Evolutionary conservation across 2,797 vertebrate species (phyloP).

Genomic region (Xiphophorus birchmanni): DNA sequence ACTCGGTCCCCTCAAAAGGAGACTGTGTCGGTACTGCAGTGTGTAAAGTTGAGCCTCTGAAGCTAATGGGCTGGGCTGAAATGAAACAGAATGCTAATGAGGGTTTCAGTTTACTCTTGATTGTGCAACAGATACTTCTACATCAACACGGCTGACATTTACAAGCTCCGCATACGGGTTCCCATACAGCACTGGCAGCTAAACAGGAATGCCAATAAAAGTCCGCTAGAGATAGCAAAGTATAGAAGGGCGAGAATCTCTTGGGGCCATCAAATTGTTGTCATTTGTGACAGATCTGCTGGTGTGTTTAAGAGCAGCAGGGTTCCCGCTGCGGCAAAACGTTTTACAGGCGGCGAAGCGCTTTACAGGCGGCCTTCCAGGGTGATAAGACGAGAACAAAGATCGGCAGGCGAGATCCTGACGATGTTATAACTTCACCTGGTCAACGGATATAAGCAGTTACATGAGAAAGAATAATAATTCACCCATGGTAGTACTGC

Average conservation of each 20-base stretch:
- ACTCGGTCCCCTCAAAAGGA: not conserved
- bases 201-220: slow-evolving; percentile 60
- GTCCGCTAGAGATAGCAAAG: slow-evolving; percentile 40
- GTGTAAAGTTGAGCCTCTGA: slow-evolving; percentile 19
- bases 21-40: not conserved
- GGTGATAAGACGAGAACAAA: slow-evolving; percentile 11
- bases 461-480: too few species aligned
- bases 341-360: not conserved
- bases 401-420: not conserved
- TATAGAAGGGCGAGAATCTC: slow-evolving; percentile 17
- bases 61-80: slow-evolving; percentile 19
- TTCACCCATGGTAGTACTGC: too few species aligned
- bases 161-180: slow-evolving; percentile 10
- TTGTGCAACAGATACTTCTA: slow-evolving; percentile 42
- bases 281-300: slow-evolving; percentile 45
- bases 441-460: not conserved
- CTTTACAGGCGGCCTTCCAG: slow-evolving; percentile 20
- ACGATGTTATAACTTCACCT: not conserved
- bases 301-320: slow-evolving; percentile 17
- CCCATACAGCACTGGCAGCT: slow-evolving; percentile 24
- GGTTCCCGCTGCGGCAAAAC: slow-evolving; percentile 18
- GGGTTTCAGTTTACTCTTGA: slow-evolving; percentile 34
- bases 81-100: slow-evolving; percentile 45
- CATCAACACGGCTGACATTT: slow-evolving; percentile 37
- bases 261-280: slow-evolving; percentile 30